These are phyloP conservation scores for Ectropis grisescens DNA, from an alignment of 1,140 invertebrate genomes.

Conservation along the genomic window DNA sequence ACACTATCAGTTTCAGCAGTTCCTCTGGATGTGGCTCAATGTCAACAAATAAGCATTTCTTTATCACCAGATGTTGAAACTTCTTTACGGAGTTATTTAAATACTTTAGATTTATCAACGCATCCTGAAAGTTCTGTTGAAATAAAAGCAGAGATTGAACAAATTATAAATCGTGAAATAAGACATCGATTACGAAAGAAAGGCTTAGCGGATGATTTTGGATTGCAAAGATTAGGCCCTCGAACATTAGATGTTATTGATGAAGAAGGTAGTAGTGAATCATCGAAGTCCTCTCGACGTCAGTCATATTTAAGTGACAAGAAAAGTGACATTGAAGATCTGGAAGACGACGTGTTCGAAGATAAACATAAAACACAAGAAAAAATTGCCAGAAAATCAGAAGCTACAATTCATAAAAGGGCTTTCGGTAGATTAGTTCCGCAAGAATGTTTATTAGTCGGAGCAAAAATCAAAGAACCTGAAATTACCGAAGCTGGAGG, in stretches of 20 bases:
- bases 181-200: conserved; percentile 70
- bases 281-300: conserved; percentile 58
- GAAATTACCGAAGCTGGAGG: conserved; percentile 60
- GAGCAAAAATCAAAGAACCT: conserved; percentile 59
- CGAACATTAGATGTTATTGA: conserved; percentile 77
- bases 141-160: conserved; percentile 53
- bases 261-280: conserved; percentile 75
- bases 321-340: conserved; percentile 55
- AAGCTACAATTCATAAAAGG: conserved; percentile 18
- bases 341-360: conserved; percentile 67
- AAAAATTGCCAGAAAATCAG: conserved; percentile 16
- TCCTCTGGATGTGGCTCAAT: conserved; percentile 43
- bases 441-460: conserved; percentile 60
- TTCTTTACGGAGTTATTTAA: conserved; percentile 69
- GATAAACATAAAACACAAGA: conserved; percentile 13
- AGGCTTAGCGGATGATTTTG: conserved; percentile 69
- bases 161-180: conserved; percentile 52
- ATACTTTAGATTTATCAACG: conserved; percentile 70
- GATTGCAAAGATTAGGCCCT: conserved; percentile 65
- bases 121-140: conserved; percentile 37
- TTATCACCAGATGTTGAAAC: conserved; percentile 57
- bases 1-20: conserved; percentile 40
- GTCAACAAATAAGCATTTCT: conserved; percentile 38
- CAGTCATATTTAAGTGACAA: conserved; percentile 58
- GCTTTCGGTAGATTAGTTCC: conserved; percentile 32